Percentiles rank a stretch among this genome's conserved stretches.
phyloP scores from a whole-genome alignment of 2,797 vertebrate species.

The Yasuhikotakia modesta region DNA sequence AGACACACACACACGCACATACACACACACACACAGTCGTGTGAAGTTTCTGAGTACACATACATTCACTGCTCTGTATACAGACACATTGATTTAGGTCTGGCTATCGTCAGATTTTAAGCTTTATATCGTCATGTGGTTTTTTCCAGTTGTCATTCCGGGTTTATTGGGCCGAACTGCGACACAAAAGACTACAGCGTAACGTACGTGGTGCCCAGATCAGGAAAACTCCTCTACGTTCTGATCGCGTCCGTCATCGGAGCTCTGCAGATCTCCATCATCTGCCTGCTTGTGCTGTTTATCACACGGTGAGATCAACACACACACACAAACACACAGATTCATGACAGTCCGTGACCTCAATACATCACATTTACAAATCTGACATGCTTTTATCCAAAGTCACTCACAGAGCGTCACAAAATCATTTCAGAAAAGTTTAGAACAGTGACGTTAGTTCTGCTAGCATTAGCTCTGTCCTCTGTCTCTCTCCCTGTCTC shows the following conservation, averaged over 20 bases:
- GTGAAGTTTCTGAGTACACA: not conserved
- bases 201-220: constrained; percentile 95
- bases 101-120: too few relatives aligned
- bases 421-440: too few relatives aligned
- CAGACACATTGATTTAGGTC: not conserved
- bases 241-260: constrained; percentile 98
- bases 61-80: not conserved
- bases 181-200: constrained; percentile 98
- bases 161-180: constrained; percentile 95
- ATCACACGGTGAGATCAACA: constrained; percentile 92
- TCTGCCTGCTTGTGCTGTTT: constrained; percentile 97
- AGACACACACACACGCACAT: too few relatives aligned
- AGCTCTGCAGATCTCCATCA: constrained; percentile 97
- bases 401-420: too few relatives aligned
- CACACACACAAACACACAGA: too few relatives aligned
- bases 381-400: too few relatives aligned
- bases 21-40: not conserved
- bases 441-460: too few relatives aligned
- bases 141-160: constrained; percentile 85
- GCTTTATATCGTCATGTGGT: not conserved
- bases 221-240: constrained; percentile 94
- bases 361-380: too few relatives aligned
- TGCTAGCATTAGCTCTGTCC: too few relatives aligned
- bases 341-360: too few relatives aligned
- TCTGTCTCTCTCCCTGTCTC: not conserved